Percentiles rank a stretch among this genome's conserved stretches.
Conservation (phyloP, 2,113 vertebrate genomes). For the Forbesichthys papilliferus region DNA sequence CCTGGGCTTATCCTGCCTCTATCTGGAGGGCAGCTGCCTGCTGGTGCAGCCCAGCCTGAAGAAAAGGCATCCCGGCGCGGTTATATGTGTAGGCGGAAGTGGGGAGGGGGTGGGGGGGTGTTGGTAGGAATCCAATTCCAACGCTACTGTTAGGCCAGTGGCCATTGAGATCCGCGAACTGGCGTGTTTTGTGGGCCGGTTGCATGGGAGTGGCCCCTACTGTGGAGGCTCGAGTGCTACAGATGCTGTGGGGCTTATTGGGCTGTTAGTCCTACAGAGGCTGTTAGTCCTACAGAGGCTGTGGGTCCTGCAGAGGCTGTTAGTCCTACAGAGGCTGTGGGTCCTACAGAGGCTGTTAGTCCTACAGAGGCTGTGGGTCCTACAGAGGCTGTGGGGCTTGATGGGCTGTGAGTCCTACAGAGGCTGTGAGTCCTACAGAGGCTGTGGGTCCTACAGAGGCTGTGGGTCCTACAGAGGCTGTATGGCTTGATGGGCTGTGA, state of each 20-base stretch:
- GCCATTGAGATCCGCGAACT: not conserved
- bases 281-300: not conserved
- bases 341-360: not conserved
- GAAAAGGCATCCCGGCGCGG: constrained; percentile 8
- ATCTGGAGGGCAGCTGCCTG: constrained; percentile 62
- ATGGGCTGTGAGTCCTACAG: too few relatives aligned
- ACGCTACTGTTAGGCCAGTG: constrained; percentile 10
- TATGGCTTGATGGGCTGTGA: not conserved
- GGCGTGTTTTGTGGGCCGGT: constrained; percentile 8
- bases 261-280: constrained; percentile 5
- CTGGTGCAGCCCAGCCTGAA: constrained; percentile 48
- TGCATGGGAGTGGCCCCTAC: not conserved
- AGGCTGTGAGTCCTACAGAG: too few relatives aligned
- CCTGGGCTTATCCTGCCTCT: constrained; percentile 45
- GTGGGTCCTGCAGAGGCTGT: not conserved
- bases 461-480: not conserved
- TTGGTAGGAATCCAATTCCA: not conserved
- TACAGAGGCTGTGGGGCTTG: too few relatives aligned
- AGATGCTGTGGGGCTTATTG: too few relatives aligned
- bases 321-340: too few relatives aligned
- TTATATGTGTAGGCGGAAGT: not conserved
- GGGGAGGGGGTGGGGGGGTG: constrained; percentile 6
- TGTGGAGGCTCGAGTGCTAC: not conserved
- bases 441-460: not conserved
- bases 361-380: too few relatives aligned